These are phyloP conservation scores for Cephalopholis sonnerati DNA, from an alignment of 2,113 vertebrate genomes.

Conservation along the genomic window DNA sequence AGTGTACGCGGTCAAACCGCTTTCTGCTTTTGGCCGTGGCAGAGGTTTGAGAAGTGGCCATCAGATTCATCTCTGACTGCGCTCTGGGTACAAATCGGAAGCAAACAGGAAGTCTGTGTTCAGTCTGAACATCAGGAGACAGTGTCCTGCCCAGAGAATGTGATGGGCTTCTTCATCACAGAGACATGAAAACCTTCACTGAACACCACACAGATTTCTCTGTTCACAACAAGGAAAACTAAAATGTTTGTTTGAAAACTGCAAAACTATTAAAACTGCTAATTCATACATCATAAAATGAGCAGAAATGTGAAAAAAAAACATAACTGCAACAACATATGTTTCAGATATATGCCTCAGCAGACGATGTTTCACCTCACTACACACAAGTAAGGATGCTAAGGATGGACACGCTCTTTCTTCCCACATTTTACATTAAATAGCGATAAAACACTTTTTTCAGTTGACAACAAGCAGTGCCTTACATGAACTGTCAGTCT, in stretches of 20 bases:
- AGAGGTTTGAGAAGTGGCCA: not conserved
- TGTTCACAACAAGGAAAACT: not conserved
- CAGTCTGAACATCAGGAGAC: not conserved
- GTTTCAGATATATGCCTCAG: not conserved
- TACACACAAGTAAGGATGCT: not conserved
- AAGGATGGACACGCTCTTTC: not conserved
- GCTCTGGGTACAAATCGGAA: not conserved
- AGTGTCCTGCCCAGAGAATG: not conserved
- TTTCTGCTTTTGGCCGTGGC: not conserved
- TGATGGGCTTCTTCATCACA: not conserved
- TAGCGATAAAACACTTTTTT: not conserved
- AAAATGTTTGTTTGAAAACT: not conserved
- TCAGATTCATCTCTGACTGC: not conserved
- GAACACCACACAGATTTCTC: not conserved
- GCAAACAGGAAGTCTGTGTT: not conserved
- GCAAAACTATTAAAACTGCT: not conserved
- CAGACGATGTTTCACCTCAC: not conserved
- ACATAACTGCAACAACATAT: not conserved
- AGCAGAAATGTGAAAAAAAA: conserved; percentile 1
- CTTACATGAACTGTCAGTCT: too few species aligned
- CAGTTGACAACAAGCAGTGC: not conserved
- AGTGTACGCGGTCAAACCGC: not conserved
- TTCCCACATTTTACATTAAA: too few species aligned
- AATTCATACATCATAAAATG: conserved; percentile 29
- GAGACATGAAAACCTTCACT: not conserved